Conservation (phyloP, 2,113 vertebrate species). For the Pseudolaguvia tuberculata region DNA sequence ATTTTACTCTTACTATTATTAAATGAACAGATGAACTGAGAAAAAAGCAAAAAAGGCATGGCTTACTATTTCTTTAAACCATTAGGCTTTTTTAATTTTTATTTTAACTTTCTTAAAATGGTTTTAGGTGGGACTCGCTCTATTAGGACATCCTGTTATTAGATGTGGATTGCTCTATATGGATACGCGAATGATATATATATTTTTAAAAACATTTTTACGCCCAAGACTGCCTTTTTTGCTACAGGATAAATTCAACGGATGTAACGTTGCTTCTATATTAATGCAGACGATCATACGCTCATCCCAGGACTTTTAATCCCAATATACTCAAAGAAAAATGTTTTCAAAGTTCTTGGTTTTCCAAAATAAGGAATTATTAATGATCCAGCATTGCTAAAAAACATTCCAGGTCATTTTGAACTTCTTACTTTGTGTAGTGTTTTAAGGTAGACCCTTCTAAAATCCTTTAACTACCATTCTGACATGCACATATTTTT, state of each 20-base stretch:
- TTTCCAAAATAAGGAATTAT: no score
- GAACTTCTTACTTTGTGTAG: no score
- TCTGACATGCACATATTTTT: background rate
- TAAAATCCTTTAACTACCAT: no score
- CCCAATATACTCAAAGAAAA: background rate
- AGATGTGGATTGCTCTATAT: background rate
- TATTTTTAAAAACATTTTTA: background rate
- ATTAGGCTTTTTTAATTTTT: background rate
- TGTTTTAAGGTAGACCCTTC: no score
- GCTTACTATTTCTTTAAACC: background rate
- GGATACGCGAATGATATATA: background rate
- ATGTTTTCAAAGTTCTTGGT: background rate
- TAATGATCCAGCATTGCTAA: background rate
- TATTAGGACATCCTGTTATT: background rate
- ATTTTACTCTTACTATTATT: constrained; percentile 44
- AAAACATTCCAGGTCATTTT: no score
- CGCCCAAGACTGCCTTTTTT: background rate
- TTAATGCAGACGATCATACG: background rate
- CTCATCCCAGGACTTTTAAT: background rate
- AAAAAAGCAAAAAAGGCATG: background rate
- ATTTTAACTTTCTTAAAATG: background rate
- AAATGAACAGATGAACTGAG: background rate
- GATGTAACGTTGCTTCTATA: background rate
- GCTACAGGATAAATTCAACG: background rate
- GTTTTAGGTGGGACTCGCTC: background rate